Percentiles rank a stretch among this genome's conserved stretches.
These are phyloP conservation scores for Psilanteris sp. DNA, from an alignment of 1,140 invertebrate species.

Conservation along the genomic window DNA sequence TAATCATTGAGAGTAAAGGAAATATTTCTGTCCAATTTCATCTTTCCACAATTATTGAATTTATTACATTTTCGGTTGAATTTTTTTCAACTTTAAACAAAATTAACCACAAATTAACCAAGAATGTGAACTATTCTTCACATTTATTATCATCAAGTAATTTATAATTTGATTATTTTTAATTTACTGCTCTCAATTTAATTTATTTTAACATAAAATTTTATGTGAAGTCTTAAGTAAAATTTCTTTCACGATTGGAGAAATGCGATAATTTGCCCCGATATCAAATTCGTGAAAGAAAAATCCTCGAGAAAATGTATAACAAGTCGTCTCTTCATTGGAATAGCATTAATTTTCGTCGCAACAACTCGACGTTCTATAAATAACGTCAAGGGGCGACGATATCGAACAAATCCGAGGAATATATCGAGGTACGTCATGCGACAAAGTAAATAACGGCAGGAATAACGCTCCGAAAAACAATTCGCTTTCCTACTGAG, in stretches of 20 bases:
- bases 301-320: slow-evolving; percentile 5
- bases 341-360: slow-evolving; percentile 36
- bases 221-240: too few relatives aligned
- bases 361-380: slow-evolving; percentile 20
- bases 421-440: slow-evolving; percentile 27
- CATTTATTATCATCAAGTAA: too few relatives aligned
- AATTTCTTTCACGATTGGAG: neutral
- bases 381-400: slow-evolving; percentile 23
- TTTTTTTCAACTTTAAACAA: too few relatives aligned
- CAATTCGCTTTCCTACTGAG: slow-evolving; percentile 21
- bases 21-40: too few relatives aligned
- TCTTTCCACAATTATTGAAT: too few relatives aligned
- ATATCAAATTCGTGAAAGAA: slow-evolving; percentile 1
- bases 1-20: too few relatives aligned
- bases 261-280: slow-evolving; percentile 3
- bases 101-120: too few relatives aligned
- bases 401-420: slow-evolving; percentile 17
- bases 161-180: too few relatives aligned
- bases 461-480: slow-evolving; percentile 19
- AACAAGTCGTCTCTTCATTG: slow-evolving; percentile 24
- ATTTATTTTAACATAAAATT: too few relatives aligned
- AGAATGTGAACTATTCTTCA: too few relatives aligned
- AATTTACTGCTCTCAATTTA: too few relatives aligned
- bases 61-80: too few relatives aligned
- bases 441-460: slow-evolving; percentile 28